A percentile compares a stretch with the other conserved stretches of the same genome.
Evolutionary conservation across 2,797 vertebrate species (phyloP).

Genomic region (Oophaga sylvatica): DNA sequence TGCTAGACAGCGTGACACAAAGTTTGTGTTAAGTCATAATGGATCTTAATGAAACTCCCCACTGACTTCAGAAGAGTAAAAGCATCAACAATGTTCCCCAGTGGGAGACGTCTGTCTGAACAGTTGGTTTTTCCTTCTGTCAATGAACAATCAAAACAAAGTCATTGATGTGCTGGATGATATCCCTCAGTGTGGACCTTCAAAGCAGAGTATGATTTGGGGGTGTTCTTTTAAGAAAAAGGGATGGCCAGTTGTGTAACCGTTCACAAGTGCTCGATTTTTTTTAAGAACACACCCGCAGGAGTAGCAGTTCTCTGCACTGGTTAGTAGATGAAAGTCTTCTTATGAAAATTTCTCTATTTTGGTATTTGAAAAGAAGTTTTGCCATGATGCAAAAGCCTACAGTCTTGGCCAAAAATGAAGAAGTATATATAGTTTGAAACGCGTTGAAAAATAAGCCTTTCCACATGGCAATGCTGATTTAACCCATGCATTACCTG

Average conservation of each 20-base stretch:
- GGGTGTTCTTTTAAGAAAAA: not conserved
- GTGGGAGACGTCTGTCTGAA: conserved; percentile 10
- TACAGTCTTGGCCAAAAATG: too few relatives aligned
- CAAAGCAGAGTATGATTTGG: not conserved
- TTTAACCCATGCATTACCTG: too few relatives aligned
- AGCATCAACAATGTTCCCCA: not conserved
- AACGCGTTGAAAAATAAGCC: too few relatives aligned
- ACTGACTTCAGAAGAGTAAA: conserved; percentile 16
- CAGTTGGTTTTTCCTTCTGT: conserved; percentile 20
- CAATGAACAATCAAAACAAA: not conserved
- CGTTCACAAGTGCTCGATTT: too few relatives aligned
- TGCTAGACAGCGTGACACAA: too few relatives aligned
- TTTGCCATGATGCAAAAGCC: too few relatives aligned
- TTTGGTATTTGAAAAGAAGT: not conserved
- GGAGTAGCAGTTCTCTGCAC: too few relatives aligned
- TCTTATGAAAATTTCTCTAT: not conserved
- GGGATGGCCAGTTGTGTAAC: too few relatives aligned
- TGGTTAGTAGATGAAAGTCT: too few relatives aligned
- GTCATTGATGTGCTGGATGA: conserved; percentile 11
- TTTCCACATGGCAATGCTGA: too few relatives aligned
- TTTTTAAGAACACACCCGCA: too few relatives aligned
- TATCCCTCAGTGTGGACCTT: not conserved
- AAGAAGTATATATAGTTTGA: too few relatives aligned
- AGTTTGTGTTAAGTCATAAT: not conserved
- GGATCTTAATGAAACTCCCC: conserved; percentile 2